A percentile compares a stretch with the other conserved stretches of the same genome.
phyloP scores from a whole-genome alignment of 2,797 vertebrate genomes.

The Chrysocyon brachyurus region DNA sequence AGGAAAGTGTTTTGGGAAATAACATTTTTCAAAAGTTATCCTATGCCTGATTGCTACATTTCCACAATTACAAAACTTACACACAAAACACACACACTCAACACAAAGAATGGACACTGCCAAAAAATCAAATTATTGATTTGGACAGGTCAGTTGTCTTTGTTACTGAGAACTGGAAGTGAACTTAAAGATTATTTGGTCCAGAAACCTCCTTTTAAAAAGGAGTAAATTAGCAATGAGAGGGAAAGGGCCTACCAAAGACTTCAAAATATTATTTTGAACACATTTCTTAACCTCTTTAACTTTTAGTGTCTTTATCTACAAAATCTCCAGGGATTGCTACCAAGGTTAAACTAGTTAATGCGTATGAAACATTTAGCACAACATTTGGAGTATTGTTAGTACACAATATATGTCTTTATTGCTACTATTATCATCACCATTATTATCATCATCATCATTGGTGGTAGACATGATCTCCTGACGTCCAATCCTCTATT shows the following conservation, averaged over 20 bases:
- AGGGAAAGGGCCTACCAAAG: neutral
- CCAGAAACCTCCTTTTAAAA: conserved; percentile 2
- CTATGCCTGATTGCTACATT: neutral
- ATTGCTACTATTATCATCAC: neutral
- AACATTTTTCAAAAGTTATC: neutral
- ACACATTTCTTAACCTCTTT: neutral
- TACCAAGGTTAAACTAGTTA: neutral
- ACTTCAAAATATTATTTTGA: neutral
- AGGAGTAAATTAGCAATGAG: neutral
- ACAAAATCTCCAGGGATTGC: neutral
- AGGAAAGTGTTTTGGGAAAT: conserved; percentile 2
- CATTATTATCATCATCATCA: neutral
- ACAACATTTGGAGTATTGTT: neutral
- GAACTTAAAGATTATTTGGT: neutral
- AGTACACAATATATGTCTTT: neutral
- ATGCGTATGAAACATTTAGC: neutral
- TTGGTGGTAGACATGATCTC: neutral
- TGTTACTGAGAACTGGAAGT: neutral
- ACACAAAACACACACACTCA: neutral
- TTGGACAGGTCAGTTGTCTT: neutral
- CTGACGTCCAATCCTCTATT: neutral
- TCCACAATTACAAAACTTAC: neutral
- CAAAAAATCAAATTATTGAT: neutral
- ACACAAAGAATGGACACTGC: neutral
- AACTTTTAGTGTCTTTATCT: conserved; percentile 3